Percentiles rank a stretch among this genome's conserved stretches.
Conservation (phyloP, 2,113 vertebrate genomes). For the Marcusenius ussheri region DNA sequence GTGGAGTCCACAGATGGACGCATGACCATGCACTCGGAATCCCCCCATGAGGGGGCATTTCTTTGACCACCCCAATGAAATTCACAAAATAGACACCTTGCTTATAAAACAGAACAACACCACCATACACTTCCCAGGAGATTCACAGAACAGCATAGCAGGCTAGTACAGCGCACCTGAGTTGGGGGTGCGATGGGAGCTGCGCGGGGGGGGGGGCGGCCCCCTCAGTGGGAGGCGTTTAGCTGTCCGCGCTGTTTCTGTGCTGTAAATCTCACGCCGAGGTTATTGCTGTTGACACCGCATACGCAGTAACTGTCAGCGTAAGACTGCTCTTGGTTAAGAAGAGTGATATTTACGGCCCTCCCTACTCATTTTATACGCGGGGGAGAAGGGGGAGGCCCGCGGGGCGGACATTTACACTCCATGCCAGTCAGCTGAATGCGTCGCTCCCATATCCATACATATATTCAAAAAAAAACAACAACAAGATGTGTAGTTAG, state of each 20-base stretch:
- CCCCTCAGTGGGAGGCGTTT: neutral
- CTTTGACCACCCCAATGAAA: neutral
- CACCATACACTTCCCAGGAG: slow-evolving; percentile 32
- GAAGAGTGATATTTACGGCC: neutral
- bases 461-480: neutral
- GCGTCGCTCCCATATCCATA: neutral
- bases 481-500: neutral
- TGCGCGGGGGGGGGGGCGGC: neutral
- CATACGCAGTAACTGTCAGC: slow-evolving; percentile 2
- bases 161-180: slow-evolving; percentile 44
- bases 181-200: slow-evolving; percentile 34
- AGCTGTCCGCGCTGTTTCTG: neutral
- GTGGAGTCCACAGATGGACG: slow-evolving; percentile 31
- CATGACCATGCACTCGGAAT: slow-evolving; percentile 27
- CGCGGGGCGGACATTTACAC: neutral
- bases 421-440: neutral
- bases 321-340: neutral
- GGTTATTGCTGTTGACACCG: slow-evolving; percentile 9
- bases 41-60: slow-evolving; percentile 6
- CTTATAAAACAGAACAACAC: slow-evolving; percentile 37
- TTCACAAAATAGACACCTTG: slow-evolving; percentile 26
- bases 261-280: neutral
- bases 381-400: neutral
- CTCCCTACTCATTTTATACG: neutral
- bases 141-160: slow-evolving; percentile 41